Evolutionary conservation across 1,140 invertebrate genomes (phyloP).

Genomic region (Rhyzopertha dominica): DNA sequence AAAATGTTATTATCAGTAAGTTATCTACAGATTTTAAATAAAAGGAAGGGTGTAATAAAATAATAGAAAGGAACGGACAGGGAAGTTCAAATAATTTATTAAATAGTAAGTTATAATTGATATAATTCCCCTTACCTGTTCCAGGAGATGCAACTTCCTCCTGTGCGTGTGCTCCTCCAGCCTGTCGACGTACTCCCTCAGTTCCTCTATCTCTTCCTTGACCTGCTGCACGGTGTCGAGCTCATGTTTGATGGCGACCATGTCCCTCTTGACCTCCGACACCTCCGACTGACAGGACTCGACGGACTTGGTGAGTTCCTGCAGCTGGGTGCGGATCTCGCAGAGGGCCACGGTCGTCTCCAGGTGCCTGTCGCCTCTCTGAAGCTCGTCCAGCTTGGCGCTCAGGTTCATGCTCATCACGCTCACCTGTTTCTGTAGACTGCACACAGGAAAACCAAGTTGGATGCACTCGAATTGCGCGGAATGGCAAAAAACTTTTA

Average conservation of each 20-base stretch:
- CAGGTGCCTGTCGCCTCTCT: conserved; percentile 73
- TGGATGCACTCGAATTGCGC: too few relatives aligned
- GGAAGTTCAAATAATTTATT: too few relatives aligned
- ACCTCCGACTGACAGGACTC: conserved; percentile 91
- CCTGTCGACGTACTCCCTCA: conserved; percentile 83
- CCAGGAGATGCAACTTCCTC: conserved; percentile 76
- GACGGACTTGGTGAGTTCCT: conserved; percentile 87
- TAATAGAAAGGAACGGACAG: too few relatives aligned
- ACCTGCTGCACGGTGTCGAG: conserved; percentile 88
- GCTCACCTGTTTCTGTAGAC: conserved; percentile 93
- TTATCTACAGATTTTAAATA: too few relatives aligned
- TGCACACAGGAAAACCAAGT: too few relatives aligned
- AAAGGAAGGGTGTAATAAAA: too few relatives aligned
- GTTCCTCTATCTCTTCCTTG: conserved; percentile 88
- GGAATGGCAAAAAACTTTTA: too few relatives aligned
- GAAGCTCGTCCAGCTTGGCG: conserved; percentile 83
- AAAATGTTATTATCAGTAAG: too few relatives aligned
- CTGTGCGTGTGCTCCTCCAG: conserved; percentile 84
- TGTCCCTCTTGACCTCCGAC: conserved; percentile 85
- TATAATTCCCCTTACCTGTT: conserved; percentile 81
- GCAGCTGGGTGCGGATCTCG: conserved; percentile 83
- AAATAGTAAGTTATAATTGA: too few relatives aligned
- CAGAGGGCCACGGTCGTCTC: conserved; percentile 85
- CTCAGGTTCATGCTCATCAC: conserved; percentile 93
- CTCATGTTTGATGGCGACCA: conserved; percentile 90